Base-by-base conservation (phyloP, 2,888 invertebrate genomes). In the Ormyrus labotus region DNA sequence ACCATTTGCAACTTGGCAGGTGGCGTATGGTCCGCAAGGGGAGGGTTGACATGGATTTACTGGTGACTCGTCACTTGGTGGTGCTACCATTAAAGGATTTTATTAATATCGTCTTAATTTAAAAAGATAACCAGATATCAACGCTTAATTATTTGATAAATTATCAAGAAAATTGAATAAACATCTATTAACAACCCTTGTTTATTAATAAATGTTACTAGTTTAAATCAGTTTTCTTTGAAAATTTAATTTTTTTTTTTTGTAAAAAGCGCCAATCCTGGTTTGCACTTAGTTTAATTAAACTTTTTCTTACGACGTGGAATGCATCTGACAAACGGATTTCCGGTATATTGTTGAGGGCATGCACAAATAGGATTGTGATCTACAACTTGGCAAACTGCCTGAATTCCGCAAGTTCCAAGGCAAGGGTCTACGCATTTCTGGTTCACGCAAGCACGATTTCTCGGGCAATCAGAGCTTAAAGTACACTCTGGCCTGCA, bases 311-410 rank as follows among this genome's bases (percentile, higher is more conserved):
- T 86, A 88, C 87, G 70, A 82, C 85, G 50, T 65, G 81, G 72
- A 83, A 87, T 63, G 84, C 91, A 87, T 64, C 85, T 85, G 82
- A 88, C 85, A 77, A 91, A 90, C 47, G 91, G 90, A 83, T 96
- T 95, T 81, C 97, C 97, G 8, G 94, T 95, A 88, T 93, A 96
- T 84, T 95, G 96, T 53, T 92, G 91, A 48, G 93, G 92, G 87
- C 97, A 98, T 7, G 94, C 94, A 87, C 97, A 97, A 0, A 95
- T 95, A 0, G 96, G 96, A 0, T 95, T 94, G 86, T 96, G 96
- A 83, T 95, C 95, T 6, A 96, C 94, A 45, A 96, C 94, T 71
- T 94, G 92, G 87, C 96, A 97, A 85, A 96, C 95, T 6, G 96
- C 95, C 87, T 95, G 95, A 11, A 94, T 92, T 61, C 96, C 96